These are phyloP conservation scores for Oscheius sp. DNA, from an alignment of 2,888 invertebrate species.

Conservation along the genomic window DNA sequence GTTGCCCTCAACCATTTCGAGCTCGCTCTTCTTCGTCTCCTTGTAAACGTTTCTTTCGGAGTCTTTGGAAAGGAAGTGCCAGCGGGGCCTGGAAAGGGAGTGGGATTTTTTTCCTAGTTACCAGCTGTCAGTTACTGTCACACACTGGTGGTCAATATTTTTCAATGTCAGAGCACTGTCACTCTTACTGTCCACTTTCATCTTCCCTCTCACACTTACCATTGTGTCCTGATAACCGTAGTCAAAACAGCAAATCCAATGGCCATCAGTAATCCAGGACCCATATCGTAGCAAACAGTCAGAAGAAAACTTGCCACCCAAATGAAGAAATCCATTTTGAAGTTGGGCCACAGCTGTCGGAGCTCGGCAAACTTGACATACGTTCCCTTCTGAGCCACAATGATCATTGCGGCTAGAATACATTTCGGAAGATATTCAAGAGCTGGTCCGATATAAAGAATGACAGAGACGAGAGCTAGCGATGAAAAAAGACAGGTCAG, in stretches of 20 bases:
- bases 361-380: constrained; percentile 67
- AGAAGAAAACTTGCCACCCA: constrained; percentile 66
- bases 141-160: no score
- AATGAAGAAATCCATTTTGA: constrained; percentile 72
- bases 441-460: constrained; percentile 69
- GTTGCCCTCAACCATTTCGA: constrained; percentile 62
- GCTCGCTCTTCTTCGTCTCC: constrained; percentile 56
- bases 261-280: constrained; percentile 66
- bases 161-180: no score
- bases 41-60: constrained; percentile 57
- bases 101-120: neutral
- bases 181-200: neutral
- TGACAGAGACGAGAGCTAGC: constrained; percentile 65
- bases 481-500: constrained; percentile 70
- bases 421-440: constrained; percentile 70
- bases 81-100: constrained; percentile 59
- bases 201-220: constrained; percentile 40
- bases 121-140: neutral
- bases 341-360: constrained; percentile 68
- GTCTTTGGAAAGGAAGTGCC: constrained; percentile 69
- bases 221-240: constrained; percentile 67
- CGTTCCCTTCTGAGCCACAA: constrained; percentile 67
- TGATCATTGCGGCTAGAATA: constrained; percentile 68
- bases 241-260: constrained; percentile 69
- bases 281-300: constrained; percentile 71